These are phyloP conservation scores for Epinotia brunnichana DNA, from an alignment of 2,888 invertebrate species.

Conservation along the genomic window DNA sequence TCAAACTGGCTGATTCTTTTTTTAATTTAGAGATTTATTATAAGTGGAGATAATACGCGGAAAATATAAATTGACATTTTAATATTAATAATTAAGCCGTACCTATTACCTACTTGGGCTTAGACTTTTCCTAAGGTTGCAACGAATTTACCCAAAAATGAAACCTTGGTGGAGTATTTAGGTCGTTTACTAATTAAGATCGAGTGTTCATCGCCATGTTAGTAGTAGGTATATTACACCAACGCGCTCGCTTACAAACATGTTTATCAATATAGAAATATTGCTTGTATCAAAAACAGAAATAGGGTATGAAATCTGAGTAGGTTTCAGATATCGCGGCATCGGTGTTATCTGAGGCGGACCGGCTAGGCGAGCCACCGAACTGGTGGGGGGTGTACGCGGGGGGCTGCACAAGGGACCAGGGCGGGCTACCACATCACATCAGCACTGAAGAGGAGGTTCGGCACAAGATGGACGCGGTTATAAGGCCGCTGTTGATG, in stretches of 20 bases:
- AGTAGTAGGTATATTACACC: neutral
- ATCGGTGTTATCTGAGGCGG: slow-evolving; percentile 72
- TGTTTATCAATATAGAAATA: neutral
- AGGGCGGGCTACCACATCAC: slow-evolving; percentile 93
- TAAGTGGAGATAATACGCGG: too few species aligned
- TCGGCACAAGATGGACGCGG: slow-evolving; percentile 81
- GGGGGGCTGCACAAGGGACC: slow-evolving; percentile 94
- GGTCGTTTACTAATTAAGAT: too few species aligned
- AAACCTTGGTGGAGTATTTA: too few species aligned
- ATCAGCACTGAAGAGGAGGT: slow-evolving; percentile 88
- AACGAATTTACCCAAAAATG: too few species aligned
- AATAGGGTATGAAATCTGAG: neutral
- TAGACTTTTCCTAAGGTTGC: too few species aligned
- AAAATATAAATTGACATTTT: too few species aligned
- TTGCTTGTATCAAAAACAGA: neutral
- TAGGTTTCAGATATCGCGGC: slow-evolving; percentile 79
- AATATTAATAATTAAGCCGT: too few species aligned
- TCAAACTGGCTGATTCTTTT: too few species aligned
- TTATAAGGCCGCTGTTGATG: slow-evolving; percentile 84
- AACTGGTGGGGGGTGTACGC: slow-evolving; percentile 93
- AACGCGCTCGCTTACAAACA: neutral
- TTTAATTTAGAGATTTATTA: too few species aligned
- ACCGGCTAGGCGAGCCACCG: slow-evolving; percentile 85
- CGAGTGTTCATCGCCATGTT: too few species aligned
- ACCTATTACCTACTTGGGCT: too few species aligned